Percentiles rank a stretch among this genome's conserved stretches.
Conservation (phyloP, 2,113 vertebrate species). For the Macrotus californicus region DNA sequence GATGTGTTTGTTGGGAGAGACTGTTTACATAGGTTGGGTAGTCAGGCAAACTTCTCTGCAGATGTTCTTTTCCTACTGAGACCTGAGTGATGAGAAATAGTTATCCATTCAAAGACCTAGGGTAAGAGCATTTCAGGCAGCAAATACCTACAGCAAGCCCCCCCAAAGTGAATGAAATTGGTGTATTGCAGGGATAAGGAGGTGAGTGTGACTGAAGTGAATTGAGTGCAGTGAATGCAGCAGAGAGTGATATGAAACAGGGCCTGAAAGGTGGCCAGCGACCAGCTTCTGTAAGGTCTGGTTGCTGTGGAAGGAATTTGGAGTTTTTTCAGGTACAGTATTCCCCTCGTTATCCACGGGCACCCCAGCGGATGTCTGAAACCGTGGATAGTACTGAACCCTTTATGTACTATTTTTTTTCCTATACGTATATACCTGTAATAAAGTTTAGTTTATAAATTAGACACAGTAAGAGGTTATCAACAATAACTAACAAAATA, state of each 20-base stretch:
- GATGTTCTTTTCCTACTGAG: not conserved
- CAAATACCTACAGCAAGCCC: not conserved
- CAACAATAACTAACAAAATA: not conserved
- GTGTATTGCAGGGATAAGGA: not conserved
- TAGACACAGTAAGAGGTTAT: not conserved
- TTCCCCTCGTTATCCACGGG: not conserved
- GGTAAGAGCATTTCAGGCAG: not conserved
- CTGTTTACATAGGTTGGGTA: not conserved
- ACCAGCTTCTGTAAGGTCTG: not conserved
- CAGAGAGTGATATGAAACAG: not conserved
- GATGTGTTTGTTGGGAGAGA: not conserved
- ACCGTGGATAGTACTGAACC: not conserved
- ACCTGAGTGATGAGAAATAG: not conserved
- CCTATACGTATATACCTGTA: not conserved
- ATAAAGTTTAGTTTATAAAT: not conserved
- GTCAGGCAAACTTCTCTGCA: not conserved
- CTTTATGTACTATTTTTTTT: not conserved
- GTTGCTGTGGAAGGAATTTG: not conserved
- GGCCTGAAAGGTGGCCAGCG: not conserved
- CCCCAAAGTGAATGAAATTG: not conserved
- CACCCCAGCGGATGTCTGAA: not conserved
- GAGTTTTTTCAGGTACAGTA: not conserved
- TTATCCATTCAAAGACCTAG: not conserved
- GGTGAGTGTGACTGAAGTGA: not conserved
- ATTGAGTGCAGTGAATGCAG: not conserved